A percentile compares a stretch with the other conserved stretches of the same genome.
These are phyloP conservation scores for Leptonema lineaticorne DNA, from an alignment of 1,140 invertebrate genomes.

Conservation along the genomic window DNA sequence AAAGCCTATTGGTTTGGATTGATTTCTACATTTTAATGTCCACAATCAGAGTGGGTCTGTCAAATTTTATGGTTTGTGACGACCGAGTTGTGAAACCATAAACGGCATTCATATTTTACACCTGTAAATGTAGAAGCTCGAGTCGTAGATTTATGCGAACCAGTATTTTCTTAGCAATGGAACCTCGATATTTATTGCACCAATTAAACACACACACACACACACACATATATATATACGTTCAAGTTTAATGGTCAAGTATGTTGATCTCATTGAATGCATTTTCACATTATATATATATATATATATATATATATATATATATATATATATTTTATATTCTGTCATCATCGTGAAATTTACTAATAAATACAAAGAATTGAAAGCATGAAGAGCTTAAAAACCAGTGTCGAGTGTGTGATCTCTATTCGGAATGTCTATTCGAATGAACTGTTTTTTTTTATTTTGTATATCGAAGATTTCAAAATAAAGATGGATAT, in stretches of 20 bases:
- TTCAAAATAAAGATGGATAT: neutral
- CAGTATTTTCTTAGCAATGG: constrained; percentile 23
- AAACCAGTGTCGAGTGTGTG: too few relatives aligned
- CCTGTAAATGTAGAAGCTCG: constrained; percentile 25
- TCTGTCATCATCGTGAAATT: neutral
- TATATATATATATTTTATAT: neutral
- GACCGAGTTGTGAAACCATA: constrained; percentile 17
- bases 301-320: neutral
- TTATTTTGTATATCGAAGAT: neutral
- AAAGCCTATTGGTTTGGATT: too few relatives aligned
- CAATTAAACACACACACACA: constrained; percentile 32
- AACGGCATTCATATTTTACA: constrained; percentile 23
- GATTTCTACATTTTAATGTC: too few relatives aligned
- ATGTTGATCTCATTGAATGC: neutral
- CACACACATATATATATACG: too few relatives aligned
- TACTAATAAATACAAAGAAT: neutral
- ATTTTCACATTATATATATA: neutral
- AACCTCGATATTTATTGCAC: constrained; percentile 27
- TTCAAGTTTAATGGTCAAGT: constrained; percentile 11
- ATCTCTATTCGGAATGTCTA: too few relatives aligned
- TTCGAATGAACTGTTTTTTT: neutral
- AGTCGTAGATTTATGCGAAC: constrained; percentile 14
- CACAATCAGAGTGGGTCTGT: too few relatives aligned
- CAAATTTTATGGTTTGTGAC: constrained; percentile 21
- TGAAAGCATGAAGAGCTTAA: too few relatives aligned